phyloP scores from a whole-genome alignment of 2,888 invertebrate species.

The Agelastica alni region DNA sequence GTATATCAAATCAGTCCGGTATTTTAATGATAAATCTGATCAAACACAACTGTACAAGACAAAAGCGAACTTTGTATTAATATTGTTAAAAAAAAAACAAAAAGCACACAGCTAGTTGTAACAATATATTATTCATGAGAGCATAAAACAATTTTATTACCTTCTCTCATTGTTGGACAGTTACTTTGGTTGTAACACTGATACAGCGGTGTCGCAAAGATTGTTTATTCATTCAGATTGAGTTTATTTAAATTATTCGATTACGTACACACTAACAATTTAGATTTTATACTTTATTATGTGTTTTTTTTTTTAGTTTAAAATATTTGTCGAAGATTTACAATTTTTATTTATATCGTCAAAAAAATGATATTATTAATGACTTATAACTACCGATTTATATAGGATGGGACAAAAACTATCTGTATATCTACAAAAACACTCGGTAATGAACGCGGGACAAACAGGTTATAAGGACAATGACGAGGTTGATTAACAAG shows the following conservation, averaged over 20 bases:
- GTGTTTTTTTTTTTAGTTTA: no score
- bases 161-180: conserved; percentile 16
- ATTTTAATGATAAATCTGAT: neutral
- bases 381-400: no score
- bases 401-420: no score
- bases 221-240: neutral
- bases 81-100: conserved; percentile 9
- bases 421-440: no score
- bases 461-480: no score
- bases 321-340: no score
- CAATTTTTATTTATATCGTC: no score
- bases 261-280: no score
- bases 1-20: neutral
- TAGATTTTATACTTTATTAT: no score
- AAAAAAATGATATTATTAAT: no score
- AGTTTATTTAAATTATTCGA: neutral
- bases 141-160: conserved; percentile 17
- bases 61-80: conserved; percentile 15
- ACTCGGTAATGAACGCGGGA: no score
- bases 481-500: no score
- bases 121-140: conserved; percentile 18
- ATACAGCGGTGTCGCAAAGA: neutral
- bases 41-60: neutral
- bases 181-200: neutral
- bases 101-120: conserved; percentile 5